These are phyloP conservation scores for Oasisia sp. DNA, from an alignment of 2,888 invertebrate genomes.

Conservation along the genomic window DNA sequence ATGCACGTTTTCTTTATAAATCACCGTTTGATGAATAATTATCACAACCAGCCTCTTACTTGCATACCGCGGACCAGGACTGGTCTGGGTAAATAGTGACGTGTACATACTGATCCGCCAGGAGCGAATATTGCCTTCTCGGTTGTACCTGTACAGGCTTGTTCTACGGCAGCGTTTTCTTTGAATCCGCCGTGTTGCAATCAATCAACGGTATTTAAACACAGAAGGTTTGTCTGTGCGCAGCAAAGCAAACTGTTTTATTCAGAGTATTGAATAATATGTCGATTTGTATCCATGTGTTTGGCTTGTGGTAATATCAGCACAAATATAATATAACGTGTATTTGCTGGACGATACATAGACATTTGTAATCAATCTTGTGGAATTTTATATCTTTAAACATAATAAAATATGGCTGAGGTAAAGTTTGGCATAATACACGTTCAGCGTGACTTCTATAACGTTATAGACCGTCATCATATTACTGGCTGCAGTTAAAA, in stretches of 20 bases:
- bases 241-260: not conserved
- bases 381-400: not conserved
- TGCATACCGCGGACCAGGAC: not conserved
- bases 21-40: not conserved
- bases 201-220: not conserved
- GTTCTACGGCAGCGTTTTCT: not conserved
- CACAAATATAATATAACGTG: not conserved
- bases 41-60: not conserved
- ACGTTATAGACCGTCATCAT: no score
- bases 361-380: not conserved
- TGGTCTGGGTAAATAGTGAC: not conserved
- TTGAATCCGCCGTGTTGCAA: not conserved
- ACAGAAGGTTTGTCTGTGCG: not conserved
- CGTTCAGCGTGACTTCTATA: no score
- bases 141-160: no score
- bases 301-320: not conserved
- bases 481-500: no score
- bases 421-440: no score
- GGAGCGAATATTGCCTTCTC: not conserved
- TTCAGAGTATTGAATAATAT: constrained; percentile 4
- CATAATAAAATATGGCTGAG: no score
- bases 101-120: not conserved
- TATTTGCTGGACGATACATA: not conserved
- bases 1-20: not conserved
- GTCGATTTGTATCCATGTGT: not conserved